Conservation (phyloP, 2,797 vertebrate species). For the Clarias laeviceps region DNA sequence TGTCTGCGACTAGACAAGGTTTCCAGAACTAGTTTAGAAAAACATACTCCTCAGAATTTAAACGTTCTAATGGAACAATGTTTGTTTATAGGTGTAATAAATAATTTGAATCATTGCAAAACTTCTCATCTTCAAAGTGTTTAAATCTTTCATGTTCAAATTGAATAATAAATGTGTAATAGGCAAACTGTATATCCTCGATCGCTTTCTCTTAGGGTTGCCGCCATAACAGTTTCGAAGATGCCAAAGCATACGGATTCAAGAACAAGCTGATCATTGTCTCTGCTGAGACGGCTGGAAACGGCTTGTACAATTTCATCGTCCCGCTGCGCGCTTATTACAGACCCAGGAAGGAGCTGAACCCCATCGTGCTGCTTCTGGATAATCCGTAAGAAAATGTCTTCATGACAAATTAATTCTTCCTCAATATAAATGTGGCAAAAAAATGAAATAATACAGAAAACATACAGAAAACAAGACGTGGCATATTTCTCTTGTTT, state of each 20-base stretch:
- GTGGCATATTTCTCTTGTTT: neutral
- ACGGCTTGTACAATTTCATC: constrained; percentile 97
- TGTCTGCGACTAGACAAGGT: constrained; percentile 95
- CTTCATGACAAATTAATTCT: neutral
- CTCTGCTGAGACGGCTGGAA: constrained; percentile 95
- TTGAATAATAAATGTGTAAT: neutral
- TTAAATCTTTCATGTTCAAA: neutral
- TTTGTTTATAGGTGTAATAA: neutral
- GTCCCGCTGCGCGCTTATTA: constrained; percentile 96
- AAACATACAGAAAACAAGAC: neutral
- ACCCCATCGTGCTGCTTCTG: constrained; percentile 92
- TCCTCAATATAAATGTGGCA: neutral
- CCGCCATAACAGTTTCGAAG: constrained; percentile 91
- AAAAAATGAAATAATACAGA: too few relatives aligned
- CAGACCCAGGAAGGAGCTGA: constrained; percentile 94
- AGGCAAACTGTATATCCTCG: neutral
- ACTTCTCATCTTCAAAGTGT: neutral
- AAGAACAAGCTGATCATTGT: constrained; percentile 98
- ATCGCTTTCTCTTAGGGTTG: constrained; percentile 80
- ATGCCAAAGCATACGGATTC: constrained; percentile 96
- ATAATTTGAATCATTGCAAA: neutral
- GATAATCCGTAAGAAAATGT: constrained; percentile 87
- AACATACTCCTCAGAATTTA: neutral
- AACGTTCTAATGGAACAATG: neutral
- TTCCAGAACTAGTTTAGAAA: neutral